Conservation (phyloP, 2,888 invertebrate genomes). For the Drosophila longiperda region DNA sequence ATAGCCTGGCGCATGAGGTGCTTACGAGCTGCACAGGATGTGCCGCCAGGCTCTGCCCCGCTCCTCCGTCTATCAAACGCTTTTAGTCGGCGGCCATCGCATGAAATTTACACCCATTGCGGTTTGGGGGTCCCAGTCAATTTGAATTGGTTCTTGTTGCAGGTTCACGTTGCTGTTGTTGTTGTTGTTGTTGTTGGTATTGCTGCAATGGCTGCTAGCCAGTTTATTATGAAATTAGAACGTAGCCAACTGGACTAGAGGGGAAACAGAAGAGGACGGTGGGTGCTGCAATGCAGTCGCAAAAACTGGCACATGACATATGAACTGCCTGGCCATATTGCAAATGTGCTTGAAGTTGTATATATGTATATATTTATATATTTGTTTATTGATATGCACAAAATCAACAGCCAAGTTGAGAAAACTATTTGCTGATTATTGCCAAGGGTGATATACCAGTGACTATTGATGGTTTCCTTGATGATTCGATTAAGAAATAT, state of each 20-base stretch:
- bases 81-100: slow-evolving; percentile 35
- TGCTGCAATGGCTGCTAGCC: slow-evolving; percentile 59
- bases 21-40: slow-evolving; percentile 80
- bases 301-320: slow-evolving; percentile 77
- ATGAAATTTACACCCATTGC: slow-evolving; percentile 80
- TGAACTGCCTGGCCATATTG: slow-evolving; percentile 56
- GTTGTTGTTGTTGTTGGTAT: slow-evolving; percentile 32
- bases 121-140: slow-evolving; percentile 65
- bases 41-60: slow-evolving; percentile 65
- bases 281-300: slow-evolving; percentile 68
- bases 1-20: slow-evolving; percentile 81
- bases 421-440: slow-evolving; percentile 66
- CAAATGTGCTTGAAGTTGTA: slow-evolving; percentile 46
- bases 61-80: background rate
- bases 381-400: background rate
- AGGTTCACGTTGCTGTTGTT: slow-evolving; percentile 35
- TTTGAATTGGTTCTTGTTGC: slow-evolving; percentile 62
- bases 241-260: slow-evolving; percentile 48
- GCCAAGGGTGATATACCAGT: slow-evolving; percentile 63
- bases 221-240: slow-evolving; percentile 83
- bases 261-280: background rate
- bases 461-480: slow-evolving; percentile 36
- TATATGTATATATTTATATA: slow-evolving; percentile 48
- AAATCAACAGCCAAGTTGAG: slow-evolving; percentile 40
- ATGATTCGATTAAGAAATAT: slow-evolving; percentile 2